These are phyloP conservation scores for Amphiduros pacificus DNA, from an alignment of 2,888 invertebrate species.

Conservation along the genomic window DNA sequence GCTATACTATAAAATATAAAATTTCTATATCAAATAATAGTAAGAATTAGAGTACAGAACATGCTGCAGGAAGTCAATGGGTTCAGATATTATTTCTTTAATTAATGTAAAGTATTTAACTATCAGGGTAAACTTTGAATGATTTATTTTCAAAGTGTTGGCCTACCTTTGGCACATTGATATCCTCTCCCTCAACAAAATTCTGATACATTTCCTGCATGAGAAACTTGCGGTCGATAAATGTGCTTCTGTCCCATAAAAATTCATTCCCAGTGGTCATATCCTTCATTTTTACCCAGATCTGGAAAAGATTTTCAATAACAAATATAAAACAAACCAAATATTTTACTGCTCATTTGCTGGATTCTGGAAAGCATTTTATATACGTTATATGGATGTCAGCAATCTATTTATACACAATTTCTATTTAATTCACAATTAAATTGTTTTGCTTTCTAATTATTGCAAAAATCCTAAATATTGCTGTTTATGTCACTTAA, in stretches of 20 bases:
- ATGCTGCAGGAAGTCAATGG: too few relatives aligned
- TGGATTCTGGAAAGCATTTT: too few relatives aligned
- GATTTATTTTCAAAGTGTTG: not conserved
- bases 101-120: not conserved
- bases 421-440: too few relatives aligned
- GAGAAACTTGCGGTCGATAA: slow-evolving; percentile 54
- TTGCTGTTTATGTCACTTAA: too few relatives aligned
- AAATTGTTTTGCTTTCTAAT: too few relatives aligned
- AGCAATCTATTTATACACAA: too few relatives aligned
- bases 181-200: slow-evolving; percentile 39
- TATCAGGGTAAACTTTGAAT: not conserved
- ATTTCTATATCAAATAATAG: not conserved
- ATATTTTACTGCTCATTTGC: too few relatives aligned
- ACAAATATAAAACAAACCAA: too few relatives aligned
- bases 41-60: not conserved
- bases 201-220: slow-evolving; percentile 59
- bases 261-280: slow-evolving; percentile 44
- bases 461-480: too few relatives aligned
- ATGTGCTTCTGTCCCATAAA: slow-evolving; percentile 51
- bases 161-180: slow-evolving; percentile 48
- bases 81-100: too few relatives aligned
- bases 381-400: too few relatives aligned
- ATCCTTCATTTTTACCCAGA: slow-evolving; percentile 47
- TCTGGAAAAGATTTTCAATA: slow-evolving; percentile 20
- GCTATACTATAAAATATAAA: too few relatives aligned